Evolutionary conservation across 30 jellyfish, hydroid and myxozoan species (phyloP).

Genomic region (Sanderia malayensis): DNA sequence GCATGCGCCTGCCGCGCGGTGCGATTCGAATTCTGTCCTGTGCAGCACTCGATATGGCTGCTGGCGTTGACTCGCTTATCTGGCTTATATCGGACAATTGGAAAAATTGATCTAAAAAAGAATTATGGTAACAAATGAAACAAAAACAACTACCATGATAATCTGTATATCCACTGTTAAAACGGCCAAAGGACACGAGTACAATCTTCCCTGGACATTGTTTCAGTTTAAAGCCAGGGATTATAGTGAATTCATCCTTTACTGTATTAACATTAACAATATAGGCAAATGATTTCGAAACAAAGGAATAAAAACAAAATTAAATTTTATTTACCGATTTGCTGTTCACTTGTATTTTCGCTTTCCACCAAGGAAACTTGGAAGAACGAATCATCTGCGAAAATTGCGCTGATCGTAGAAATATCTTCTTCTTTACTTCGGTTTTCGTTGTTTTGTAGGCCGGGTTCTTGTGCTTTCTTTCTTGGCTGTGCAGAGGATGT

Average conservation of each 20-base stretch:
- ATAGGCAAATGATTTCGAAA: too few relatives aligned
- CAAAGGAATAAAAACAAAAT: too few relatives aligned
- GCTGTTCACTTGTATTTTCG: not conserved
- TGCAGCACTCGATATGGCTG: conserved; percentile 38
- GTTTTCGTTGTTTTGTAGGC: not conserved
- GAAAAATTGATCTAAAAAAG: not conserved
- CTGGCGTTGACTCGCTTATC: not conserved
- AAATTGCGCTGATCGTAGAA: conserved; percentile 24
- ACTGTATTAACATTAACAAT: too few relatives aligned
- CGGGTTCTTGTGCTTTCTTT: conserved; percentile 1
- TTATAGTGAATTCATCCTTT: too few relatives aligned
- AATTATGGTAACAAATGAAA: too few relatives aligned
- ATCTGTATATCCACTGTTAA: too few relatives aligned
- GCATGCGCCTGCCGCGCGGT: conserved; percentile 78
- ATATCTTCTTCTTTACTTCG: conserved; percentile 50
- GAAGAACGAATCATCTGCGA: conserved; percentile 65
- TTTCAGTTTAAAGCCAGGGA: too few relatives aligned
- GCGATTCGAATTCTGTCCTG: conserved; percentile 85
- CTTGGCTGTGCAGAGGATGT: conserved; percentile 28
- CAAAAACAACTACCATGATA: too few relatives aligned
- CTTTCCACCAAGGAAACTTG: conserved; percentile 34
- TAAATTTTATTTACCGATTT: not conserved
- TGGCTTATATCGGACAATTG: not conserved
- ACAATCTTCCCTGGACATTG: too few relatives aligned
- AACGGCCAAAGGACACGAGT: too few relatives aligned